phyloP scores from a whole-genome alignment of 2,797 vertebrate genomes.

The Cercopithecus mitis region DNA sequence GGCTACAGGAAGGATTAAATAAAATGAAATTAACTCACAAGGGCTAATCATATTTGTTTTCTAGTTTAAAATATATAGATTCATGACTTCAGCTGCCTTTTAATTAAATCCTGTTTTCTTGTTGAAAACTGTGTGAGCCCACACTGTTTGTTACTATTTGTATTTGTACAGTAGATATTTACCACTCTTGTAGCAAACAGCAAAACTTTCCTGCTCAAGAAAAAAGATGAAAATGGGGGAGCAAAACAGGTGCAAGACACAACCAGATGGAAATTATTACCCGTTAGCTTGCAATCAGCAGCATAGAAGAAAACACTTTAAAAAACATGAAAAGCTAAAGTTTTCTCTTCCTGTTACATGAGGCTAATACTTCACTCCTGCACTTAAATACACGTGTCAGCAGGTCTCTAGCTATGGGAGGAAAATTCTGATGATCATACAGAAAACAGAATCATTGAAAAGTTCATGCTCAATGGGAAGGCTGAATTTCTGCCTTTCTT shows the following conservation, averaged over 20 bases:
- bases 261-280: slow-evolving; percentile 62
- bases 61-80: neutral
- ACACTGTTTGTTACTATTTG: slow-evolving; percentile 29
- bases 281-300: slow-evolving; percentile 59
- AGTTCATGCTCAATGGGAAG: neutral
- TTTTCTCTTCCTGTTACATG: slow-evolving; percentile 36
- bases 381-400: slow-evolving; percentile 52
- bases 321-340: slow-evolving; percentile 42
- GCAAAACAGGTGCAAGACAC: slow-evolving; percentile 49
- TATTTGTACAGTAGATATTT: slow-evolving; percentile 25
- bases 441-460: slow-evolving; percentile 35
- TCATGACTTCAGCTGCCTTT: neutral
- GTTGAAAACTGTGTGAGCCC: slow-evolving; percentile 25
- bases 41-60: neutral
- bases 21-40: neutral
- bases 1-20: slow-evolving; percentile 9
- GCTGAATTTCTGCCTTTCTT: slow-evolving; percentile 5
- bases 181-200: neutral
- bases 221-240: neutral
- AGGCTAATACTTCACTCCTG: slow-evolving; percentile 28
- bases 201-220: neutral
- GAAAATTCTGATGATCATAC: slow-evolving; percentile 59
- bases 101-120: slow-evolving; percentile 52
- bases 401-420: neutral
- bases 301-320: slow-evolving; percentile 54